phyloP scores from a whole-genome alignment of 1,140 invertebrate genomes.

The Halictus rubicundus region DNA sequence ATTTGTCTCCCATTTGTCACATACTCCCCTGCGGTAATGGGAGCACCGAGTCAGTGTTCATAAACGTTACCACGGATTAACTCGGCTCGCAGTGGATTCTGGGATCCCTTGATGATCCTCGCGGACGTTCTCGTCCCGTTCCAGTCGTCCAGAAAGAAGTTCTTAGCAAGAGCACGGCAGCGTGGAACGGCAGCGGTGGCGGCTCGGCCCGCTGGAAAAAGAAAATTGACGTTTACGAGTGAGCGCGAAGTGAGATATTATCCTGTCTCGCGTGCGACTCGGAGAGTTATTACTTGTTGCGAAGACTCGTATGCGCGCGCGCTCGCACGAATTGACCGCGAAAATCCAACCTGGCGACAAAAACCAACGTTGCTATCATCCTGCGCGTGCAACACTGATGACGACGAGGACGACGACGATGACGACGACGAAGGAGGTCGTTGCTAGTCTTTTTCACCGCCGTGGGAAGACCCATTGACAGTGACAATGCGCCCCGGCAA shows the following conservation, averaged over 20 bases:
- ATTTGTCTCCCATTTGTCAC: neutral
- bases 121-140: neutral
- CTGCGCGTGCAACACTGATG: too few relatives aligned
- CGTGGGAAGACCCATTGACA: slow-evolving; percentile 21
- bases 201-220: neutral
- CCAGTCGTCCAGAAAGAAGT: slow-evolving; percentile 32
- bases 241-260: slow-evolving; percentile 13
- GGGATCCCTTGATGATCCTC: slow-evolving; percentile 15
- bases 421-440: neutral
- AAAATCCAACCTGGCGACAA: neutral
- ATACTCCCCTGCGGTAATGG: neutral
- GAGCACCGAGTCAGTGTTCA: neutral
- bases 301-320: too few relatives aligned
- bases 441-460: too few relatives aligned
- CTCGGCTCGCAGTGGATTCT: neutral
- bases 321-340: slow-evolving; percentile 1
- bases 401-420: too few relatives aligned
- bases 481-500: neutral
- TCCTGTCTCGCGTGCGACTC: slow-evolving; percentile 20
- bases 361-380: neutral
- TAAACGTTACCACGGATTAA: slow-evolving; percentile 16
- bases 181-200: neutral
- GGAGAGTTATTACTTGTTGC: slow-evolving; percentile 14
- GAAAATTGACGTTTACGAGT: slow-evolving; percentile 48
- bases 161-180: slow-evolving; percentile 11